phyloP scores from a whole-genome alignment of 30 jellyfish, hydroid and myxozoan genomes.

The Chironex yamaguchii region DNA sequence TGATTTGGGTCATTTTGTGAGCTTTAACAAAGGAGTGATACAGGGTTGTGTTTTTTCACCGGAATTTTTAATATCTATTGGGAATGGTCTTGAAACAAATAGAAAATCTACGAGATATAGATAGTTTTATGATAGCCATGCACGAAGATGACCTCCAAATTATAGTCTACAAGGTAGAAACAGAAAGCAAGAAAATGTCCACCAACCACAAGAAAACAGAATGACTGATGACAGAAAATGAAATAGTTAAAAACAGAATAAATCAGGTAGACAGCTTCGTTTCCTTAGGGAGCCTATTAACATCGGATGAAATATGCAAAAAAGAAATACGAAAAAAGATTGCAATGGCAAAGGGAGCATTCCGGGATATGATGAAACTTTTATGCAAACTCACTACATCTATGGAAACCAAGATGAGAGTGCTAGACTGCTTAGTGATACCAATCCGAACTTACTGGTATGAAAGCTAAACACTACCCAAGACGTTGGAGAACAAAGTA shows the following conservation, averaged over 20 bases:
- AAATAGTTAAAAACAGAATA: not conserved
- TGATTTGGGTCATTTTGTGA: not conserved
- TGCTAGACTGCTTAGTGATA: conserved; percentile 5
- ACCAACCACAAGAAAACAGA: not conserved
- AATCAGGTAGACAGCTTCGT: conserved; percentile 10
- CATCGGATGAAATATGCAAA: not conserved
- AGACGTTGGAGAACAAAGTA: not conserved
- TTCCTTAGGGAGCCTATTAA: conserved; percentile 14
- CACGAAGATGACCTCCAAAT: conserved; percentile 26
- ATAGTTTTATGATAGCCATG: conserved; percentile 25
- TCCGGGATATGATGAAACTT: not conserved
- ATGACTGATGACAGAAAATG: not conserved
- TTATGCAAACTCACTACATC: not conserved
- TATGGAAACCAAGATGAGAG: conserved; percentile 9
- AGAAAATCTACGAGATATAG: not conserved
- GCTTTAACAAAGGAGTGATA: conserved; percentile 1
- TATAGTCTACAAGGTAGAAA: not conserved
- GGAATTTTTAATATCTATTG: not conserved
- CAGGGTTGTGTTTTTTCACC: conserved; percentile 16
- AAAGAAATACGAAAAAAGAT: not conserved
- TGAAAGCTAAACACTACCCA: conserved; percentile 20
- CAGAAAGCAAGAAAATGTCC: conserved; percentile 1
- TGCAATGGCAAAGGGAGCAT: conserved; percentile 9
- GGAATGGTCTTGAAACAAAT: not conserved
- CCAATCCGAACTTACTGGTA: not conserved